A percentile compares a stretch with the other conserved stretches of the same genome.
These are phyloP conservation scores for Nannospalax galili DNA, from an alignment of 2,113 vertebrate genomes.

Conservation along the genomic window DNA sequence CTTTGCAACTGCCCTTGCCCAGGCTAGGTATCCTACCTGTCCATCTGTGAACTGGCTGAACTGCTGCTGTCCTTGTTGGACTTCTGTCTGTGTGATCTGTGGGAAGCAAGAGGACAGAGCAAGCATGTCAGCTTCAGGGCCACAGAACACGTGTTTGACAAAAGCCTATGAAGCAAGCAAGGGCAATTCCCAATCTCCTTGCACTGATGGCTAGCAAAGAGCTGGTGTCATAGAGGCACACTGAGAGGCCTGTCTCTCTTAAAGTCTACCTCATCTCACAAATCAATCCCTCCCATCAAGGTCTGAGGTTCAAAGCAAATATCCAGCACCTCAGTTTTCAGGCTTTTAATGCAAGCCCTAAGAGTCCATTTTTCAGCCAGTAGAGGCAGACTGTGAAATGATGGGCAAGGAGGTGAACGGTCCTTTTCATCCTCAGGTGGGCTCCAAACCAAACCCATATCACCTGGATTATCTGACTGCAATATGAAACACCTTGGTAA, in stretches of 20 bases:
- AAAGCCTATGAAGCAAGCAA: constrained; percentile 24
- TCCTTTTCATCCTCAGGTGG: constrained; percentile 45
- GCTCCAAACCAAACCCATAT: constrained; percentile 58
- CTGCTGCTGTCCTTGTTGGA: constrained; percentile 98
- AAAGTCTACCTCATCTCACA: neutral
- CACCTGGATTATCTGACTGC: constrained; percentile 61
- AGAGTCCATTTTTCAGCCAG: constrained; percentile 19
- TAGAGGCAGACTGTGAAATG: neutral
- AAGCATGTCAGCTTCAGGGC: constrained; percentile 30
- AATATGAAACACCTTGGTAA: constrained; percentile 67
- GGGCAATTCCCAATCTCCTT: neutral
- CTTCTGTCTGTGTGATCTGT: constrained; percentile 96
- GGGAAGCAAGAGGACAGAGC: constrained; percentile 47
- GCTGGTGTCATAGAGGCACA: neutral
- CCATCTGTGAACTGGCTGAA: constrained; percentile 99
- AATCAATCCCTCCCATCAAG: neutral
- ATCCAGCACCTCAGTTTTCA: neutral
- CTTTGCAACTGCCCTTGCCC: neutral
- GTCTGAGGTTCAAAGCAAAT: neutral
- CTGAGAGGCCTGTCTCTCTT: neutral
- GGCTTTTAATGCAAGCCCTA: neutral
- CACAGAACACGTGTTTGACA: neutral
- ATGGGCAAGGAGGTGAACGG: neutral
- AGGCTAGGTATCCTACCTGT: constrained; percentile 87
- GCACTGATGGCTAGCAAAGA: neutral